A percentile compares a stretch with the other conserved stretches of the same genome.
Conservation (phyloP, 92 coral and sea anemone species). For the Umimayanthus chanpuru region DNA sequence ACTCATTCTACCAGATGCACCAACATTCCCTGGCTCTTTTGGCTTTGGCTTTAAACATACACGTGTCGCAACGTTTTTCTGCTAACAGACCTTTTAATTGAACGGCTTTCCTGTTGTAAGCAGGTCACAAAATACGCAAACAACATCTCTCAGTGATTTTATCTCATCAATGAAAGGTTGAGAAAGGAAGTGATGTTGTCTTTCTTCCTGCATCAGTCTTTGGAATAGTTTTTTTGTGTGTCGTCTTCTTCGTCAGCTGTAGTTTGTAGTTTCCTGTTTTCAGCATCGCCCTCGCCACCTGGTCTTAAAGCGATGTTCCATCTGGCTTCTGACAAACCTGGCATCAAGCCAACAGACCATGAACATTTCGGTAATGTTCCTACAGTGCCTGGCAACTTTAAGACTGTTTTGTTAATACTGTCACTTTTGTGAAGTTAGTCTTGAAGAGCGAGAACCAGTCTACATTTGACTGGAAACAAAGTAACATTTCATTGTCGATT, state of each 20-base stretch:
- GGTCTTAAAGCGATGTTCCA: no score
- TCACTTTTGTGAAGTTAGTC: conserved; percentile 32
- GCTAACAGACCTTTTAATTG: conserved; percentile 40
- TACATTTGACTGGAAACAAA: conserved; percentile 43
- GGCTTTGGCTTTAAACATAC: conserved; percentile 43
- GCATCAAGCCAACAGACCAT: conserved; percentile 55
- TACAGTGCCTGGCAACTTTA: conserved; percentile 49
- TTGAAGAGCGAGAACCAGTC: conserved; percentile 56
- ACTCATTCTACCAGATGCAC: conserved; percentile 56
- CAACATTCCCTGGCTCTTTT: conserved; percentile 54
- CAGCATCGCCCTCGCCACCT: no score
- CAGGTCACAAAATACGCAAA: conserved; percentile 47
- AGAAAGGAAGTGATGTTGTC: no score
- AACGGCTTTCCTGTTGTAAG: conserved; percentile 50
- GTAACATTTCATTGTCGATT: conserved; percentile 1
- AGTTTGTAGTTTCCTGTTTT: no score
- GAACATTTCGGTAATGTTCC: conserved; percentile 42
- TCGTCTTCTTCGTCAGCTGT: no score
- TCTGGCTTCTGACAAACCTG: conserved; percentile 44
- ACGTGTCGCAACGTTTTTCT: conserved; percentile 50
- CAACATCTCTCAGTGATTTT: conserved; percentile 14
- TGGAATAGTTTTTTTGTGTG: no score
- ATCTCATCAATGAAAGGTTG: neutral
- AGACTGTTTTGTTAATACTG: conserved; percentile 36
- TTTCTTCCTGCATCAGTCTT: no score